Evolutionary conservation across 2,888 invertebrate genomes (phyloP).

Genomic region (Adineta ricciae): DNA sequence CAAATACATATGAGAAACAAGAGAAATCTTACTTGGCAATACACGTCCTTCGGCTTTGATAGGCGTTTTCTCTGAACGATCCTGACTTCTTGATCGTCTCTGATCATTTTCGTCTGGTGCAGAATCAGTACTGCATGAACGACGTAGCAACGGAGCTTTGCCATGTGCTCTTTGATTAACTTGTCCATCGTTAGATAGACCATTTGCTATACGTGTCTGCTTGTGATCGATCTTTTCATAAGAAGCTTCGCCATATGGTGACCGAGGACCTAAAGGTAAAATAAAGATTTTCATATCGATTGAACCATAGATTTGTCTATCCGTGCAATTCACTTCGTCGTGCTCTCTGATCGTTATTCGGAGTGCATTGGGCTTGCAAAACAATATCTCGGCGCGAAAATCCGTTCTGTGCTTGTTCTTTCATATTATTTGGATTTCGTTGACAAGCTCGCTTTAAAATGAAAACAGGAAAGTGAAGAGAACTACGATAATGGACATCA

Average conservation of each 20-base stretch:
- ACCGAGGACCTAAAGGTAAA: background rate
- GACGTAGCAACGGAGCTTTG: too few relatives aligned
- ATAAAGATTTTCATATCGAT: background rate
- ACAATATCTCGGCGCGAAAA: too few relatives aligned
- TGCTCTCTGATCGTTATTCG: too few relatives aligned
- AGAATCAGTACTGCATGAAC: too few relatives aligned
- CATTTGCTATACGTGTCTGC: background rate
- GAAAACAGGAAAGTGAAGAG: background rate
- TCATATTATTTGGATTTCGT: background rate
- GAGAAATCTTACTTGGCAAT: background rate
- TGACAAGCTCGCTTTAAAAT: background rate
- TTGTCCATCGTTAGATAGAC: too few relatives aligned
- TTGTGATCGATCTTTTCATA: background rate
- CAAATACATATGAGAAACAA: too few relatives aligned
- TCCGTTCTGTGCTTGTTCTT: too few relatives aligned
- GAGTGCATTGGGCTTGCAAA: too few relatives aligned
- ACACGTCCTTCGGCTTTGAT: background rate
- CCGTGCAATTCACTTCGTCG: background rate
- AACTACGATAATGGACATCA: background rate
- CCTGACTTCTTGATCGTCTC: too few relatives aligned
- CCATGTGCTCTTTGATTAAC: too few relatives aligned
- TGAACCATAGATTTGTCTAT: background rate
- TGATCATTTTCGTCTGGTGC: too few relatives aligned
- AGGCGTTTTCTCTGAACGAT: background rate
- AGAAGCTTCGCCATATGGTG: background rate